Evolutionary conservation across 2,797 vertebrate genomes (phyloP).

Genomic region (Notolepis coatsorum): DNA sequence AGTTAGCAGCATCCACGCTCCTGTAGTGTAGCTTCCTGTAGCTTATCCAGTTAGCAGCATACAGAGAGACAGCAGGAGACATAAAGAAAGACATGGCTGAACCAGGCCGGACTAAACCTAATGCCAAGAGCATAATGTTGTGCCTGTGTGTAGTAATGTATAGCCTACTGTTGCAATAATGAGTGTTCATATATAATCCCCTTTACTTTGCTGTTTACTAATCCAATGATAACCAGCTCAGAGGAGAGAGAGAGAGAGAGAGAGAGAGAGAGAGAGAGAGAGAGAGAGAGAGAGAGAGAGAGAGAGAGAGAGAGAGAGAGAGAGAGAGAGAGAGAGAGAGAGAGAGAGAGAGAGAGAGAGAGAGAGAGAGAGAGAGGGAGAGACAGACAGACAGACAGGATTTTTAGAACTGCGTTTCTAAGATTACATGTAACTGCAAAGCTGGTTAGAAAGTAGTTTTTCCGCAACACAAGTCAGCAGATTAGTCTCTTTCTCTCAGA

Average conservation of each 20-base stretch:
- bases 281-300: constrained; percentile 4
- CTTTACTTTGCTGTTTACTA: constrained; percentile 42
- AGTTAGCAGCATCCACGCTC: too few species aligned
- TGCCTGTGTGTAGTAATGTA: constrained; percentile 4
- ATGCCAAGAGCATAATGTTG: neutral
- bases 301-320: constrained; percentile 2
- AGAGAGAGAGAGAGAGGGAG: constrained; percentile 3
- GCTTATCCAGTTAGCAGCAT: too few species aligned
- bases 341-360: constrained; percentile 1
- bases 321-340: constrained; percentile 2
- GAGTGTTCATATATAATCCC: constrained; percentile 32
- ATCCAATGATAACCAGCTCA: constrained; percentile 62
- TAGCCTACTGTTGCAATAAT: constrained; percentile 1
- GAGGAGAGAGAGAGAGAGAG: constrained; percentile 14
- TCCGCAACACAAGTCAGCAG: neutral
- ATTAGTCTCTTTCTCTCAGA: neutral
- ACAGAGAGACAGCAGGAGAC: constrained; percentile 21
- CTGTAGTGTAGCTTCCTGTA: too few species aligned
- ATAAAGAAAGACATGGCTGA: neutral
- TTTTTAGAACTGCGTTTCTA: neutral
- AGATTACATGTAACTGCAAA: neutral
- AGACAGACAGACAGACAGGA: constrained; percentile 24
- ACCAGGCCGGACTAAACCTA: neutral
- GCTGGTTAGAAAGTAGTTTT: constrained; percentile 6
- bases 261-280: constrained; percentile 5